Percentiles rank a stretch among this genome's conserved stretches.
Evolutionary conservation across 2,797 vertebrate species (phyloP).

Genomic region (Enteromius fasciolatus): DNA sequence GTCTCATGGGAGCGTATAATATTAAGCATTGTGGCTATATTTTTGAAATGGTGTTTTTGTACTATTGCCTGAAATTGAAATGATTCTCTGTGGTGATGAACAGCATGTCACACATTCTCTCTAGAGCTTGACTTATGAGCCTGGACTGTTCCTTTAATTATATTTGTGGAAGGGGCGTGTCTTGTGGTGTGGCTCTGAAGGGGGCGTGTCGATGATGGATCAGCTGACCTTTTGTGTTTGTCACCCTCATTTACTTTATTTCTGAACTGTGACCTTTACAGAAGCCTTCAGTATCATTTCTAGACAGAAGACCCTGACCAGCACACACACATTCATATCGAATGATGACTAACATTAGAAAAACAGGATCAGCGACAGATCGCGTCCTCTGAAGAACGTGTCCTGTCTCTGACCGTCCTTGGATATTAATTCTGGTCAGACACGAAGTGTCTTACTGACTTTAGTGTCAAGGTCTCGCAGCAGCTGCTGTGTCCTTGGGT

Average conservation of each 20-base stretch:
- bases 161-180: neutral
- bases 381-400: conserved; percentile 31
- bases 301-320: neutral
- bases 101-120: neutral
- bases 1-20: neutral
- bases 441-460: neutral
- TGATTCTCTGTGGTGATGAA: neutral
- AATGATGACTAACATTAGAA: conserved; percentile 29
- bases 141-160: neutral
- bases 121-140: neutral
- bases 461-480: neutral
- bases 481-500: conserved; percentile 6
- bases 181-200: neutral
- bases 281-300: conserved; percentile 21
- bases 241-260: conserved; percentile 48
- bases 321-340: neutral
- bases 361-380: conserved; percentile 24
- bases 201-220: conserved; percentile 33
- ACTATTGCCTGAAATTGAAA: neutral
- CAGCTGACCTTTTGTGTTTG: conserved; percentile 47
- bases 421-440: conserved; percentile 43
- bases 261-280: conserved; percentile 43
- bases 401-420: conserved; percentile 39
- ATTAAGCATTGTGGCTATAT: neutral
- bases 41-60: neutral